Evolutionary conservation across 2,113 vertebrate genomes (phyloP).

Genomic region (Pionites leucogaster): DNA sequence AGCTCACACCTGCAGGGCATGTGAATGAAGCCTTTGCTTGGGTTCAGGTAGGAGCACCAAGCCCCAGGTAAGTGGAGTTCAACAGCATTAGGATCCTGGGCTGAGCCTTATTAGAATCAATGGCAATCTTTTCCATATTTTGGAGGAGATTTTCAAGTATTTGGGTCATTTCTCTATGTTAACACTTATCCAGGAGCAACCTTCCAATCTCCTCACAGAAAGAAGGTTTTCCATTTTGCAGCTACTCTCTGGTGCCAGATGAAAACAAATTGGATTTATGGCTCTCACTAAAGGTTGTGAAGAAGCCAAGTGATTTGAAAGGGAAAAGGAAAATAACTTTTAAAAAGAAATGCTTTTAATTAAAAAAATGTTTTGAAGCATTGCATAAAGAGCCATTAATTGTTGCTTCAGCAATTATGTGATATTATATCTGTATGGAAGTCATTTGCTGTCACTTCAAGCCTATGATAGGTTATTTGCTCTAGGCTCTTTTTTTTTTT

Average conservation of each 20-base stretch:
- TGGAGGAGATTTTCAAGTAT: neutral
- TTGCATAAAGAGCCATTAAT: neutral
- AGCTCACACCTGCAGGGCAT: neutral
- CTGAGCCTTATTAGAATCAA: neutral
- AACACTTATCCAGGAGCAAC: neutral
- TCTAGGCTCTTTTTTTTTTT: neutral
- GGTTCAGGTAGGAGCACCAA: neutral
- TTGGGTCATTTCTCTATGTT: neutral
- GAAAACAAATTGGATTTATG: neutral
- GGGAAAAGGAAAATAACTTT: neutral
- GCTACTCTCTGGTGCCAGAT: neutral
- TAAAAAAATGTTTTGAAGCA: constrained; percentile 29
- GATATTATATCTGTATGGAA: neutral
- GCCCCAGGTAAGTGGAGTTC: neutral
- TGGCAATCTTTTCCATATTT: neutral
- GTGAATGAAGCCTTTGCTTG: neutral
- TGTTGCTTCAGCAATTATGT: neutral
- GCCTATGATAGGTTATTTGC: constrained; percentile 5
- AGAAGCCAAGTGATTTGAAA: constrained; percentile 16
- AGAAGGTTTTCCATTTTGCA: neutral
- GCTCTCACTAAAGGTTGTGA: neutral
- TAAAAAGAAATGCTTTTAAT: constrained; percentile 17
- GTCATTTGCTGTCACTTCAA: neutral
- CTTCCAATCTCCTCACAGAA: neutral
- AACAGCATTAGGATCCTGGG: neutral